Evolutionary conservation across 2,888 invertebrate species (phyloP), one percentile per base, ranked within the genome.

Genomic region (Tachina lurida): DNA sequence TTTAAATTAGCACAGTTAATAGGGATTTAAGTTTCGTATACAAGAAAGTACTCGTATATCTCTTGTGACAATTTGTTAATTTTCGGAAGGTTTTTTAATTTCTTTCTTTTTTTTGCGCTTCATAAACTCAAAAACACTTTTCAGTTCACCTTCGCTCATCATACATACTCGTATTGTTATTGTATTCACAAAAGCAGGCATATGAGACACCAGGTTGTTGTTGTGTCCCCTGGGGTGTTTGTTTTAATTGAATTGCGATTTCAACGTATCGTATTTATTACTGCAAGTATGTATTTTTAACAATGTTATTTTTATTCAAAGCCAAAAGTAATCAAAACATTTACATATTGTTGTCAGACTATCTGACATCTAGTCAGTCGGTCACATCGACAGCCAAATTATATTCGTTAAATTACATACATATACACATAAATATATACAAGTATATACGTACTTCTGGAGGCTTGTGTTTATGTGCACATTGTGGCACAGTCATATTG

Each of bases 281-380:
- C 17, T 58, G 70, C 17, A n/a, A 60, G 45, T 60, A 60, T 22
- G 45, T 60, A 60, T 22, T 47, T 60, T 47, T 17, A 15, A 47
- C n/a, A 58, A 67, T 80, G 60, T 80, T 73, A 60, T 60, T 73
- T 31, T 47, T 60, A 63, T 68, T 56, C 43, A 62, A 68, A 45
- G 75, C 62, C 52, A 17, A 81, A 81, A 62, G 68, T 75, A 75
- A 68, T 81, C 75, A 75, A 54, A 74, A 74, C 52, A 74, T 67
- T 67, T 80, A 58, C 19, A 74, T 60, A 60, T 75, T 75, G 17
- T 45, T 60, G 62, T 58, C 58, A 13, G 58, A 56, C 22, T 56
- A 10, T 56, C 56, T 56, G 22, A 67, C 47, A 67, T 13, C 19
- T 9, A 47, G 15, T 22, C 56, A 43, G 41, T 39, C 49, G n/a